Conservation (phyloP, 2,888 invertebrate species). For the Caenorhabditis sp. region DNA sequence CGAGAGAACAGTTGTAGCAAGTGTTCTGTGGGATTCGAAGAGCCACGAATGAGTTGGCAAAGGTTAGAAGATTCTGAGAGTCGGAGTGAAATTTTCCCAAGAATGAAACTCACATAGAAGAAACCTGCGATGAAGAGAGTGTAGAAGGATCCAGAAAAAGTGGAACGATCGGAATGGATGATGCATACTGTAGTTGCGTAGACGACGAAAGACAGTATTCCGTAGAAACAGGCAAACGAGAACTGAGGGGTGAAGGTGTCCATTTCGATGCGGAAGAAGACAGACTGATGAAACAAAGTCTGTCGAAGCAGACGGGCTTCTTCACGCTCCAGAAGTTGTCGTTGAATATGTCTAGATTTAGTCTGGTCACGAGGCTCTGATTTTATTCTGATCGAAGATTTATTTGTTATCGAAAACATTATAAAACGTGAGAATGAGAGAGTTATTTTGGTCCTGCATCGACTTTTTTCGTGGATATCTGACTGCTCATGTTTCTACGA, state of each 20-base stretch:
- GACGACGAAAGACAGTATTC: conserved; percentile 18
- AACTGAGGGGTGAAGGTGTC: conserved; percentile 19
- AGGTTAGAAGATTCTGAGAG: conserved; percentile 10
- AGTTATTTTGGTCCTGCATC: too few relatives aligned
- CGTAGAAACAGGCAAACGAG: conserved; percentile 17
- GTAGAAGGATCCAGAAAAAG: conserved; percentile 21
- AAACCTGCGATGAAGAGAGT: conserved; percentile 17
- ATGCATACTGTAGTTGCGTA: conserved; percentile 16
- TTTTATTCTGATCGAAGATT: too few relatives aligned
- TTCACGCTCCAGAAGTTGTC: too few relatives aligned
- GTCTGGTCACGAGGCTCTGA: too few relatives aligned
- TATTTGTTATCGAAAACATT: too few relatives aligned
- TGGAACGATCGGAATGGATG: not conserved
- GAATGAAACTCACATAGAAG: conserved; percentile 20
- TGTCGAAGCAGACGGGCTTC: too few relatives aligned
- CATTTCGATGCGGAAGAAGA: conserved; percentile 11
- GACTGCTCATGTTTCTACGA: too few relatives aligned
- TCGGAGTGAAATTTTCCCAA: too few relatives aligned
- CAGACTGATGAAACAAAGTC: too few relatives aligned
- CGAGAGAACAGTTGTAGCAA: conserved; percentile 20
- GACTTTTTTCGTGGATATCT: too few relatives aligned
- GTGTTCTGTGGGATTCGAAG: conserved; percentile 15
- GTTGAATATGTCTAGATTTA: too few relatives aligned
- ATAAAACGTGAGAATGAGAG: too few relatives aligned
- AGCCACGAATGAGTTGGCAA: conserved; percentile 10